Evolutionary conservation across 2,113 vertebrate species (phyloP).

Genomic region (Pholis gunnellus): DNA sequence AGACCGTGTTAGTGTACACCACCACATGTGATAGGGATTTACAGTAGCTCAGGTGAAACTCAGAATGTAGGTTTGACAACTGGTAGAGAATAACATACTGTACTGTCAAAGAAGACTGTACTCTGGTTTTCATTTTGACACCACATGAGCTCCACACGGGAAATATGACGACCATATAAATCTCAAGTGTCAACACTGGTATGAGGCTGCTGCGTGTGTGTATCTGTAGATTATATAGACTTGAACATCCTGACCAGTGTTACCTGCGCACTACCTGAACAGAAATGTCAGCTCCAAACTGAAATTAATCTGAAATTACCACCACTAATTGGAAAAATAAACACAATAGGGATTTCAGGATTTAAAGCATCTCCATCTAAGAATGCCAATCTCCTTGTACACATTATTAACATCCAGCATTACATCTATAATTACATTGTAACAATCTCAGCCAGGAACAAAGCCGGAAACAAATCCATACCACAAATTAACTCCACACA

Average conservation of each 20-base stretch:
- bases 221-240: not conserved
- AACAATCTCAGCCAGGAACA: not conserved
- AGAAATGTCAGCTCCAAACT: not conserved
- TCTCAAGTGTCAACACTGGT: conserved; percentile 20
- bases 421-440: not conserved
- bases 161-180: conserved; percentile 11
- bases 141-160: not conserved
- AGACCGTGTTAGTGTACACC: not conserved
- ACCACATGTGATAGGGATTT: not conserved
- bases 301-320: not conserved
- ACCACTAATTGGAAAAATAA: not conserved
- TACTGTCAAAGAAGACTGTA: not conserved
- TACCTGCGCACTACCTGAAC: not conserved
- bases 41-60: not conserved
- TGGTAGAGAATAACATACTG: not conserved
- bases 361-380: not conserved
- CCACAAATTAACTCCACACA: not conserved
- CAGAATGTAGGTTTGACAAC: not conserved
- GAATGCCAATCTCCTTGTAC: not conserved
- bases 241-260: not conserved
- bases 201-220: not conserved
- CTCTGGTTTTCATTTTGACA: conserved; percentile 1
- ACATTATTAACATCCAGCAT: not conserved
- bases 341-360: not conserved
- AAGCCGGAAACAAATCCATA: not conserved